phyloP scores from a whole-genome alignment of 2,888 invertebrate genomes.

The Diaperis boleti region DNA sequence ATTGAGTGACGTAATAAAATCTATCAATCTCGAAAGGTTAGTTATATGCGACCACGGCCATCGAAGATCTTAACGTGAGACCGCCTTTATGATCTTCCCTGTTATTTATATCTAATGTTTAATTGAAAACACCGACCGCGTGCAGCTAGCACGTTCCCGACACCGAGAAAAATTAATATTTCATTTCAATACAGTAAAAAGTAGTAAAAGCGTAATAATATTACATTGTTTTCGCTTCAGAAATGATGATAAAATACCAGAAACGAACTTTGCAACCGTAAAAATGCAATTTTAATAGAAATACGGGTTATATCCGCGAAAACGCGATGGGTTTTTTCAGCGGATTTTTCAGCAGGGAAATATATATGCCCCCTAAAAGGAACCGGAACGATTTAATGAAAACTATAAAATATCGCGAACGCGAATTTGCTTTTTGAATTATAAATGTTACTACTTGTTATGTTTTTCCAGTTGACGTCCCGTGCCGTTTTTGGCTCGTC shows the following conservation, averaged over 20 bases:
- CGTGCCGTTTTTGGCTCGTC: slow-evolving; percentile 31
- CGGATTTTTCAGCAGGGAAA: slow-evolving; percentile 55
- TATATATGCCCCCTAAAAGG: slow-evolving; percentile 52
- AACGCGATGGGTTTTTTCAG: slow-evolving; percentile 55
- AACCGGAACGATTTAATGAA: slow-evolving; percentile 57
- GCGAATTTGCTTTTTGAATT: slow-evolving; percentile 51
- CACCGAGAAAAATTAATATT: slow-evolving; percentile 55
- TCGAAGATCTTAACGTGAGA: background rate
- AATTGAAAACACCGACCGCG: slow-evolving; percentile 36
- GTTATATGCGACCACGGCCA: too few species aligned
- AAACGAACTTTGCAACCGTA: slow-evolving; percentile 60
- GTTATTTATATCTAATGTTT: slow-evolving; percentile 17
- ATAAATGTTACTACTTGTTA: slow-evolving; percentile 54
- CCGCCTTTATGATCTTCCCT: background rate
- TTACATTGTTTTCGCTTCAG: slow-evolving; percentile 62
- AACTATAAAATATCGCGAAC: slow-evolving; percentile 56
- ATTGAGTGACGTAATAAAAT: too few species aligned
- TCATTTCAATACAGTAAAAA: slow-evolving; percentile 58
- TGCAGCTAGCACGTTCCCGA: slow-evolving; percentile 9
- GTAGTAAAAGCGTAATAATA: slow-evolving; percentile 61
- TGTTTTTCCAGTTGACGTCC: slow-evolving; percentile 51
- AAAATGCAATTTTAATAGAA: slow-evolving; percentile 62
- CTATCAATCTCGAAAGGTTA: too few species aligned
- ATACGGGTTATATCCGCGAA: slow-evolving; percentile 55
- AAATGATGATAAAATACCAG: slow-evolving; percentile 62